Conservation (phyloP, 2,113 vertebrate genomes). For the Corapipo altera region DNA sequence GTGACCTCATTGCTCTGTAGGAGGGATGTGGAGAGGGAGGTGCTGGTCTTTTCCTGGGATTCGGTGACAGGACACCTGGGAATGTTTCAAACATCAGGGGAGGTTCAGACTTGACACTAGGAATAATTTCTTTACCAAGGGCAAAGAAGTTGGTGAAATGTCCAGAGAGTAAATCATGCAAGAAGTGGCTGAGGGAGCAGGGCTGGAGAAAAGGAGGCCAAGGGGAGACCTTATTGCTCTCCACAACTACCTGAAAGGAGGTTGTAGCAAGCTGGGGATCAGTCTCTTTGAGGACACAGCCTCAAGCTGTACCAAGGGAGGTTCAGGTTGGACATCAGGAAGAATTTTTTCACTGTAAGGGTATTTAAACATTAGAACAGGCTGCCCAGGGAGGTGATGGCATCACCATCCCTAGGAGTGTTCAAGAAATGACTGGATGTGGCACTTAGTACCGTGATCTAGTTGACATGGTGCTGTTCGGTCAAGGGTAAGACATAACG, state of each 20-base stretch:
- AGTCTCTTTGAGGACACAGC: not conserved
- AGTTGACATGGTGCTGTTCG: not conserved
- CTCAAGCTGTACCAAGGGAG: not conserved
- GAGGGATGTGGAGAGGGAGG: not conserved
- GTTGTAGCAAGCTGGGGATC: not conserved
- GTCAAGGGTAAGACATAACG: not conserved
- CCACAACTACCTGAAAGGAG: not conserved
- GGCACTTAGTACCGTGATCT: not conserved
- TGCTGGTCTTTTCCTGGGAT: not conserved
- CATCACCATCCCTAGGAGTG: not conserved
- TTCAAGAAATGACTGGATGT: not conserved
- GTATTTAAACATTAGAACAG: not conserved
- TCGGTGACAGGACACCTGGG: rapidly evolving
- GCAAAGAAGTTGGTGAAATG: not conserved
- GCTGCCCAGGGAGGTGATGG: not conserved
- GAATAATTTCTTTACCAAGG: not conserved
- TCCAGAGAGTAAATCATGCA: not conserved
- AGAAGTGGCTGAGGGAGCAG: not conserved
- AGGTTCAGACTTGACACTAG: not conserved
- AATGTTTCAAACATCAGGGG: not conserved
- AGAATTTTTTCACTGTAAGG: not conserved
- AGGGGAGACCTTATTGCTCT: not conserved
- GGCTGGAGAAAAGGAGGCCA: not conserved
- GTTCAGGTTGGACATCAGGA: not conserved
- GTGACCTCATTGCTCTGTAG: not conserved